Conservation (phyloP, 2,113 vertebrate species). For the Riparia riparia region DNA sequence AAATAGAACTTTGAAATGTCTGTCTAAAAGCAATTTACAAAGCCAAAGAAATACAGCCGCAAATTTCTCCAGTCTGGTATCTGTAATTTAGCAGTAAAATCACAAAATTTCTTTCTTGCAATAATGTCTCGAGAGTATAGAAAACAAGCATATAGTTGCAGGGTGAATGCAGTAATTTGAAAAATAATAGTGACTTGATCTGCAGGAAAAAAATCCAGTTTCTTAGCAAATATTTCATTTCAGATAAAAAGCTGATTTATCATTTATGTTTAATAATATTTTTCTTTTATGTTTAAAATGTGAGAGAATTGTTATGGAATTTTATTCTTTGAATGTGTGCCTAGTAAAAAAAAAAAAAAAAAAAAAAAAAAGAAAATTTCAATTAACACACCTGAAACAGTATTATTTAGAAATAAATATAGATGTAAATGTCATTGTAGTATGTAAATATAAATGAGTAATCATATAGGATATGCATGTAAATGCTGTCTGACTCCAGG, state of each 20-base stretch:
- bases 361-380: neutral
- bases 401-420: neutral
- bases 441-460: neutral
- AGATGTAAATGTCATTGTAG: too few relatives aligned
- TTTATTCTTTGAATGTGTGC: neutral
- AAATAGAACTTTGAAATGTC: neutral
- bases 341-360: neutral
- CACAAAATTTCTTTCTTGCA: neutral
- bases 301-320: fast-evolving
- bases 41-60: neutral
- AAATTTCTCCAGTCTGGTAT: neutral
- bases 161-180: neutral
- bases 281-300: neutral
- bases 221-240: neutral
- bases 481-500: neutral
- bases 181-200: neutral
- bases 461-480: neutral
- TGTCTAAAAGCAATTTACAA: neutral
- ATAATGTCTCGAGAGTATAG: neutral
- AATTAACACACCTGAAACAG: neutral
- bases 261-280: neutral
- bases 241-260: neutral
- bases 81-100: conserved; percentile 6
- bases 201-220: neutral
- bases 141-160: neutral